Evolutionary conservation across 2,888 invertebrate genomes (phyloP), one percentile per base, ranked within the genome.

Genomic region (Hartigia nigra): DNA sequence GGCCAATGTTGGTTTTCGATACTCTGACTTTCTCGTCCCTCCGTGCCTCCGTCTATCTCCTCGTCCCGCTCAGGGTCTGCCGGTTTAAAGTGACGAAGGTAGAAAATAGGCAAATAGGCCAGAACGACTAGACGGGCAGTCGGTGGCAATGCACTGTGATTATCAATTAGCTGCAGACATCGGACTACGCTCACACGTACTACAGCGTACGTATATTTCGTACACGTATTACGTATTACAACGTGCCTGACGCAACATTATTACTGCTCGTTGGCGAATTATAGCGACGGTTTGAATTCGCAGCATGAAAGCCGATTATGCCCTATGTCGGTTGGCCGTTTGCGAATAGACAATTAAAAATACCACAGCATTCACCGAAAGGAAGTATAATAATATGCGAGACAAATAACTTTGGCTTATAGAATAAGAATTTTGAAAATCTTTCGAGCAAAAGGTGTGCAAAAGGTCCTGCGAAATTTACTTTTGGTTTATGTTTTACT

Each of bases 61-160:
- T 39, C 39, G 5, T 23, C 55, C 55, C 55, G 9, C 55, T 55
- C 55, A 23, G 55, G 55, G 55, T 55, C 55, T 23, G 23, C 23
- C 55, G 55, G 23, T 55, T 55, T 55, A 23, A 55, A 31, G 79
- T 75, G 80, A 79, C 79, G 82, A 84, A 86, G 86, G 85, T 86
- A 84, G 86, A 88, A 89, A 89, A 88, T 88, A 88, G 88, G 87
- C 86, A 89, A 89, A 88, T 88, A 87, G 88, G 88, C 82, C 87
- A 89, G 83, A 81, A 81, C 82, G 88, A 84, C 85, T 87, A 86
- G 86, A 87, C 86, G 84, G 84, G 80, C 82, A 84, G 82, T 83
- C 76, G 76, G 74, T 81, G 87, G 86, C 88, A 88, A 89, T 87
- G 87, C 84, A 87, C 88, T 82, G 86, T 87, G 86, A 88, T 88